phyloP scores from a whole-genome alignment of 1,140 invertebrate species.

The Homarus americanus region DNA sequence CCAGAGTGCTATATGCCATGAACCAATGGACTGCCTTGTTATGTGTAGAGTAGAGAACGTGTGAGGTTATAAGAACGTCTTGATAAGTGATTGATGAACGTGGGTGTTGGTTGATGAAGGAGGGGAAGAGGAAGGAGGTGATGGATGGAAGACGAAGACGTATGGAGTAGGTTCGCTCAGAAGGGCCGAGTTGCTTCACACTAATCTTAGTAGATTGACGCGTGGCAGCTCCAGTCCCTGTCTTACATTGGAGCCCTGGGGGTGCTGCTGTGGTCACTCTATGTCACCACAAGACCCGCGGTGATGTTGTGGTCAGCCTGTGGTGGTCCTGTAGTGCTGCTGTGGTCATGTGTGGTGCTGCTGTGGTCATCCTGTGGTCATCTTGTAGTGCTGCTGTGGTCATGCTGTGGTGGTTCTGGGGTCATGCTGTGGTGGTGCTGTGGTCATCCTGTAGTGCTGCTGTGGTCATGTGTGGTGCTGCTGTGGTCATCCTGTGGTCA shows the following conservation, averaged over 20 bases:
- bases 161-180: slow-evolving; percentile 12
- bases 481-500: no score
- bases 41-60: background rate
- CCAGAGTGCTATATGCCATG: background rate
- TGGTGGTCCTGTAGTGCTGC: background rate
- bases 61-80: background rate
- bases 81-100: no score
- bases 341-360: no score
- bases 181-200: slow-evolving; percentile 6
- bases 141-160: background rate
- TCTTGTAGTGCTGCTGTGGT: no score
- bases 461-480: background rate
- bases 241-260: background rate
- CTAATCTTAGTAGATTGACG: slow-evolving; percentile 57
- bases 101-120: background rate
- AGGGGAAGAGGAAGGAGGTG: background rate
- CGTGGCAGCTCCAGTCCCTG: slow-evolving; percentile 25
- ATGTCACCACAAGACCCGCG: no score
- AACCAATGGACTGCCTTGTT: no score
- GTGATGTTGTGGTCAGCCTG: no score
- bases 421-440: no score
- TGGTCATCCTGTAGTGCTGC: no score
- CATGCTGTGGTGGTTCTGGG: background rate
- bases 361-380: no score
- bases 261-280: no score